Evolutionary conservation across 1,140 invertebrate species (phyloP), one percentile per base, ranked within the genome.

Genomic region (Drosophila virilis): DNA sequence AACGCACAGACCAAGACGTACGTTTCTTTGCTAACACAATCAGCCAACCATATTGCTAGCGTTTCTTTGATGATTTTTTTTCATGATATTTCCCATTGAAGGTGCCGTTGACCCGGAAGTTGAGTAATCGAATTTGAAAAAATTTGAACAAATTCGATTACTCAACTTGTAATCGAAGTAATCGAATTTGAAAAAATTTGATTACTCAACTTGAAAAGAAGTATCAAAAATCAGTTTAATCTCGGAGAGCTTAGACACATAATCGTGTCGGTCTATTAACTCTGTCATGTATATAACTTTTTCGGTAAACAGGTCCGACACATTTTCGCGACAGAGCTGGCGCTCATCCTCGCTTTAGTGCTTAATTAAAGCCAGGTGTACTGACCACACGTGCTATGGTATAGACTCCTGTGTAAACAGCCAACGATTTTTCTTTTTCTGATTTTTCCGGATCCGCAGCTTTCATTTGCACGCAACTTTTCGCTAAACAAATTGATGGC

Each of bases 381-480:
- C 94, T 17, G 97, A 98, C 98, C 98, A 99, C 10, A 99, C 97
- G 92, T 99, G 98, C 98, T 98, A 99, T 0, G 98, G 97, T 83
- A 98, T 97, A 86, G 96, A 97, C 89, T 99, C 98, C 7, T 95
- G 94, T 62, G 96, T 95, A 83, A 98, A 98, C 7, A 96, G 95
- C 97, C 98, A 99, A 51, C 96, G 95, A 52, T 95, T 95, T 82
- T 96, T 96, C 89, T 97, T 97, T 91, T 96, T 97, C 91, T 98
- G 77, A 99, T 99, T 92, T 98, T 96, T 1, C 97, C 97, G 2
- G 95, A 94, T 7, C 95, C 94, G 0, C 94, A 94, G 55, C 95
- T 95, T 75, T 96, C 96, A 79, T 94, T 96, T 58, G 94, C 96
- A 12, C 97, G 94, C 38, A 99, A 92, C 35, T 96, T 95, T 84